These are phyloP conservation scores for Falcaria lacertinaria DNA, from an alignment of 2,888 invertebrate genomes.

Conservation along the genomic window DNA sequence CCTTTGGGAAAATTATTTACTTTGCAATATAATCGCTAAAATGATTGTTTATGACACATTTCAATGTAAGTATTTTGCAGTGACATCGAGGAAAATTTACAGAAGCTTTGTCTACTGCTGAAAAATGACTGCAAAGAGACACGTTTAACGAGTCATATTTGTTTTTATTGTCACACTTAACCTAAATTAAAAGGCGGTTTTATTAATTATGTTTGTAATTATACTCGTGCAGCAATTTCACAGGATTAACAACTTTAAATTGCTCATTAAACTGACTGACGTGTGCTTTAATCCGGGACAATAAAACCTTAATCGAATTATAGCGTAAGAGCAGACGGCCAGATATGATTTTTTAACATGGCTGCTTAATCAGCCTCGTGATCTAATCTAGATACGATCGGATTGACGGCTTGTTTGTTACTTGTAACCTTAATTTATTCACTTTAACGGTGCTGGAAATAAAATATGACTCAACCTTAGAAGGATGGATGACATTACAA, in stretches of 20 bases:
- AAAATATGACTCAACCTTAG: conserved; percentile 3
- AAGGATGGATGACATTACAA: neutral
- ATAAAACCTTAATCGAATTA: conserved; percentile 55
- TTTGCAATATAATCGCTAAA: neutral
- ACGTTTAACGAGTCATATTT: neutral
- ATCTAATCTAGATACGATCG: conserved; percentile 47
- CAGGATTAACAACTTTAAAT: conserved; percentile 72
- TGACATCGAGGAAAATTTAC: too few relatives aligned
- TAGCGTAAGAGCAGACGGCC: conserved; percentile 12
- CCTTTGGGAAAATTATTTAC: neutral
- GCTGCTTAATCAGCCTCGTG: conserved; percentile 34
- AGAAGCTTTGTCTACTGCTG: too few relatives aligned
- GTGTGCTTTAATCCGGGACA: conserved; percentile 54
- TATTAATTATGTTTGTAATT: conserved; percentile 38
- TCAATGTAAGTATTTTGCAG: too few relatives aligned
- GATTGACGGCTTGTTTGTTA: conserved; percentile 42
- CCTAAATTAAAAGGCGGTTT: neutral
- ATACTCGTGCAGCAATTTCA: conserved; percentile 45
- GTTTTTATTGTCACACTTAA: neutral
- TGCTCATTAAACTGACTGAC: conserved; percentile 73
- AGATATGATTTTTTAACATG: conserved; percentile 36
- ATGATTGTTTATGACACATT: neutral
- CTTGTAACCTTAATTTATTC: conserved; percentile 43
- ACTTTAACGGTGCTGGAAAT: conserved; percentile 10
- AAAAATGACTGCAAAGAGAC: neutral